Percentiles rank a stretch among this genome's conserved stretches.
Conservation (phyloP, 2,113 vertebrate genomes). For the Chroicocephalus ridibundus region DNA sequence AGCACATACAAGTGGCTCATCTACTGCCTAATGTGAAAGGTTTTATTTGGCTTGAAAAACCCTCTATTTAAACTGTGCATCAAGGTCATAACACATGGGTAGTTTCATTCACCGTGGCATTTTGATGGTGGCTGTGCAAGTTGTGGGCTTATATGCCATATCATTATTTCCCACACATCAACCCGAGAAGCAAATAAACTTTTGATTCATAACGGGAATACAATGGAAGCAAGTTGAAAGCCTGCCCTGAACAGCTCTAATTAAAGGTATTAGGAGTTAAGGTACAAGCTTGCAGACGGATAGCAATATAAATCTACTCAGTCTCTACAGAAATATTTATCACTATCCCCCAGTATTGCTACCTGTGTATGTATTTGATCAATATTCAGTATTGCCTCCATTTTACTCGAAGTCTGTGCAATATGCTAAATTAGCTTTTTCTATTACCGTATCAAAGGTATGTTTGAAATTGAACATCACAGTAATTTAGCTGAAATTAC, state of each 20-base stretch:
- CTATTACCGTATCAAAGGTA: conserved; percentile 40
- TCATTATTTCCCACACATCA: conserved; percentile 23
- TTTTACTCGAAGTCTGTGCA: neutral
- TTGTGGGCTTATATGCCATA: neutral
- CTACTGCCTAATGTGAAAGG: conserved; percentile 56
- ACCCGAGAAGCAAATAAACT: conserved; percentile 40
- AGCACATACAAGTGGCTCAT: conserved; percentile 36
- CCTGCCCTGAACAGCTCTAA: neutral
- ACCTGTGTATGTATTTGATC: neutral
- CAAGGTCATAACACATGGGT: conserved; percentile 58
- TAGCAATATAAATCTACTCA: neutral
- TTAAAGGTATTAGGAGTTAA: conserved; percentile 5
- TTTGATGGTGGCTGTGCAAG: conserved; percentile 27
- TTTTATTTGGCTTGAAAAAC: conserved; percentile 55
- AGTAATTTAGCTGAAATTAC: conserved; percentile 59
- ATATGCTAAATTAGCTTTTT: conserved; percentile 55
- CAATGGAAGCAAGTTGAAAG: conserved; percentile 9
- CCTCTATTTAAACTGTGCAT: conserved; percentile 36
- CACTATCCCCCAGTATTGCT: neutral
- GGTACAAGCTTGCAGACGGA: neutral
- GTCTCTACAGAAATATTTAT: conserved; percentile 1
- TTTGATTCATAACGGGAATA: conserved; percentile 25
- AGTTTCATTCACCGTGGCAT: conserved; percentile 26
- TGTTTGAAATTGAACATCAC: conserved; percentile 30
- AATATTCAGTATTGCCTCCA: conserved; percentile 25